Evolutionary conservation across 2,113 vertebrate genomes (phyloP), one percentile per base, ranked within the genome.

Genomic region (Axis porcinus): DNA sequence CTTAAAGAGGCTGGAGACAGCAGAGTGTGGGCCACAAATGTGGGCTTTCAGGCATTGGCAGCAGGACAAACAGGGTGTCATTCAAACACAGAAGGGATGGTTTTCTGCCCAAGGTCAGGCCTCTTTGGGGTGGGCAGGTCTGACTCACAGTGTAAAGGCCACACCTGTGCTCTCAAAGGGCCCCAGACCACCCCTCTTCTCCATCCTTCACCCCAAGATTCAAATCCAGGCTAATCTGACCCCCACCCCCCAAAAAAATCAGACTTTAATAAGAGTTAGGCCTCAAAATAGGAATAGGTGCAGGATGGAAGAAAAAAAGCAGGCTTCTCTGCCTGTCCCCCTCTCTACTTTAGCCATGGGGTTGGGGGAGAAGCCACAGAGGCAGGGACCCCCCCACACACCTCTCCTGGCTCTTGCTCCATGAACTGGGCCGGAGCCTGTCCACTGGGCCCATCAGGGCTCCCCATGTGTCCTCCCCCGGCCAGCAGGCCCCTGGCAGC

Each of bases 181-280:
- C 6, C 54, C 64, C 74, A 79, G 14, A 8, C 5, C 13, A 21
- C 19, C 40, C 60, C 25, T 74, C 25, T 36, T 10, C 14, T 50
- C 76, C 40, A 36, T 1, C 43, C 33, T 52, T 1, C 33, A 30
- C 5, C 21, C 57, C 30, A 7, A 16, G 9, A 92, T 36, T 86
- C 79, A 87, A 89, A 55, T 33, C 23, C 79, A 57, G n/a, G 36
- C 30, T 15, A 27, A 8, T 36, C 50, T 64, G 36, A 86, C 45
- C n/a, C 21, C 55, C 55, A 2, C 28, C 17, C 10, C 17, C 3
- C 7, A 0, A 0, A 9, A 70, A 45, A 36, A 21, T 19, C 47
- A 27, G 19, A 11, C 27, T 89, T 47, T 40, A 2, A 17, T 12
- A 60, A 89, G 50, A 82, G 19, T 2, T 50, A 21, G 55, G 15